Evolutionary conservation across 1,140 invertebrate genomes (phyloP), one percentile per base, ranked within the genome.

Genomic region (Drosophila jambulina): DNA sequence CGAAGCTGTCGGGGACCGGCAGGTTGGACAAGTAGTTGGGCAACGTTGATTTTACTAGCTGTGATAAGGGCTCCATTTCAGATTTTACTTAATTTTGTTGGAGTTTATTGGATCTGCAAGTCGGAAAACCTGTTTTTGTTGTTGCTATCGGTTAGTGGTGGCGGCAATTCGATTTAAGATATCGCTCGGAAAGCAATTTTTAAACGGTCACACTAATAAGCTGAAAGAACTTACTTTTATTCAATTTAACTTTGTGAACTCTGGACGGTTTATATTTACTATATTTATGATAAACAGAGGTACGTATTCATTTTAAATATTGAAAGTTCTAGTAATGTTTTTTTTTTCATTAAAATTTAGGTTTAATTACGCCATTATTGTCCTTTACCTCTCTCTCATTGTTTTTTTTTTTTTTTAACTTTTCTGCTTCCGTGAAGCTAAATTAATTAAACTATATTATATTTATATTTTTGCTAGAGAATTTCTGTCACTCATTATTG

Each of bases 11-110:
- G 3, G 96, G 96, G 85, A 97, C 95, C 17, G 96, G 96, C 77
- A 97, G 94, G 87, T 94, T 94, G 51, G 96, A 94, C 60, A 97
- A 94, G 93, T 97, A 97, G 93, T 97, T 96, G 3, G 96, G 96
- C 70, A 97, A 87, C 25, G 95, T 94, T 57, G 95, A 94, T 94
- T 97, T 97, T 3, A 97, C 94, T 88, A 96, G 91, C 77, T 95
- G 94, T 51, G 96, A 94, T 34, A 96, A 80, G n/a, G 95, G 93
- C 92, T 96, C 95, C 96, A 97, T 90, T 94, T 95, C 86, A 32
- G 42, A 19, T 5, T 40, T 42, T 48, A 51, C 49, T 46, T 25
- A 48, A 68, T 45, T 59, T 62, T 25, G 9, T 12, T 36, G 27
- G 25, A 23, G 42, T 23, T 51, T 45, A 58, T 25, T 65, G 13